Evolutionary conservation across 2,113 vertebrate species (phyloP).

Genomic region (Halcyon senegalensis): DNA sequence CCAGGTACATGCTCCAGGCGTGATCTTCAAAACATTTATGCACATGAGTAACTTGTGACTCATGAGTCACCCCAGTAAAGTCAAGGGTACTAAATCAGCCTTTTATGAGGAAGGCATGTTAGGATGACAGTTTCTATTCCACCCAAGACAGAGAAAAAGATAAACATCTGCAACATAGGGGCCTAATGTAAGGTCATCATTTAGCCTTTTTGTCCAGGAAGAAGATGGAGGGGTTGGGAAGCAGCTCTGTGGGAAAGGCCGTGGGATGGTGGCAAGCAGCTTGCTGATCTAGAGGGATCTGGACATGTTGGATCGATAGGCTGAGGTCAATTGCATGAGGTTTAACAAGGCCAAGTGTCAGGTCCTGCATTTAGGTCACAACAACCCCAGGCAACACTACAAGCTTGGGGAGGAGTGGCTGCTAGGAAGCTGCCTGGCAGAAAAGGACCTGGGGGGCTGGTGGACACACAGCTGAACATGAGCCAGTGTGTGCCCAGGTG

Average conservation of each 20-base stretch:
- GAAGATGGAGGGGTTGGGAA: not conserved
- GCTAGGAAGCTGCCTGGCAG: too few species aligned
- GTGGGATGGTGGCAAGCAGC: not conserved
- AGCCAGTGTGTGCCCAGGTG: too few species aligned
- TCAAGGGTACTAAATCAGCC: conserved; percentile 32
- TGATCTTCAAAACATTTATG: conserved; percentile 63
- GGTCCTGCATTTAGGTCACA: too few species aligned
- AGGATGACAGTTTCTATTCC: conserved; percentile 3
- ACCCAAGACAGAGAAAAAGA: not conserved
- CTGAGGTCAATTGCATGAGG: too few species aligned
- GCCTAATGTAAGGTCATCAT: not conserved
- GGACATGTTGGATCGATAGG: too few species aligned
- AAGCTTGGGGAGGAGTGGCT: too few species aligned
- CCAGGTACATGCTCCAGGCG: conserved; percentile 49
- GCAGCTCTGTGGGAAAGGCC: not conserved
- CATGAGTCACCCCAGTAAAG: conserved; percentile 40
- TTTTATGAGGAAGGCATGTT: not conserved
- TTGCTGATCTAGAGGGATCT: too few species aligned
- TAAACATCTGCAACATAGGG: not conserved
- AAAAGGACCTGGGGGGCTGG: too few species aligned
- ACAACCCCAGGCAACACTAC: too few species aligned
- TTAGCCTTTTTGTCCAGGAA: not conserved
- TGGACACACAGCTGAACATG: too few species aligned
- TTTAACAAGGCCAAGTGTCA: too few species aligned
- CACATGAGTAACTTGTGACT: conserved; percentile 52